Evolutionary conservation across 2,797 vertebrate species (phyloP).

Genomic region (Fundulus diaphanus): DNA sequence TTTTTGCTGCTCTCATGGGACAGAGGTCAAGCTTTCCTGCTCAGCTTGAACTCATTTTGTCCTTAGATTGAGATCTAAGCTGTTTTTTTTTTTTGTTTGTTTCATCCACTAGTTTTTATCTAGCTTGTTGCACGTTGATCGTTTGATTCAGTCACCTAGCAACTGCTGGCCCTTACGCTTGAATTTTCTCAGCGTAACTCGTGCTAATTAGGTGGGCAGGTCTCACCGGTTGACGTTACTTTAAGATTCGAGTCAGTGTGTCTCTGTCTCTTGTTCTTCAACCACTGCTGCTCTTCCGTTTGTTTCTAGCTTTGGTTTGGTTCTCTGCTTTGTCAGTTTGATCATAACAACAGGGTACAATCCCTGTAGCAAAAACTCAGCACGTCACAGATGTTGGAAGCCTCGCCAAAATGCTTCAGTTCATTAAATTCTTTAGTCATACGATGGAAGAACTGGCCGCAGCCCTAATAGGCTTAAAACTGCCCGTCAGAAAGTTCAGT

Average conservation of each 20-base stretch:
- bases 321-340: neutral
- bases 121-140: neutral
- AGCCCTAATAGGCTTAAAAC: neutral
- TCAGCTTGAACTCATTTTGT: constrained; percentile 1
- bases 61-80: neutral
- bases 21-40: constrained; percentile 2
- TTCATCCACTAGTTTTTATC: neutral
- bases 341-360: neutral
- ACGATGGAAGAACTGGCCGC: neutral
- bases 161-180: constrained; percentile 18
- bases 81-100: neutral
- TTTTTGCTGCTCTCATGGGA: neutral
- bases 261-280: neutral
- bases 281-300: neutral
- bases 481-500: neutral
- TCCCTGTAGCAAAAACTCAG: neutral
- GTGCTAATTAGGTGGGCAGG: constrained; percentile 13
- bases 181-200: constrained; percentile 16
- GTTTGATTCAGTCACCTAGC: constrained; percentile 31
- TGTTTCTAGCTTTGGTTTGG: too few species aligned
- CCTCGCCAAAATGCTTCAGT: neutral
- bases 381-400: neutral
- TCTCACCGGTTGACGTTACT: constrained; percentile 4
- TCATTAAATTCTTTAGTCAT: constrained; percentile 1
- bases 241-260: neutral